Evolutionary conservation across 2,888 invertebrate species (phyloP), one percentile per base, ranked within the genome.

Genomic region (Lutraria lutraria): DNA sequence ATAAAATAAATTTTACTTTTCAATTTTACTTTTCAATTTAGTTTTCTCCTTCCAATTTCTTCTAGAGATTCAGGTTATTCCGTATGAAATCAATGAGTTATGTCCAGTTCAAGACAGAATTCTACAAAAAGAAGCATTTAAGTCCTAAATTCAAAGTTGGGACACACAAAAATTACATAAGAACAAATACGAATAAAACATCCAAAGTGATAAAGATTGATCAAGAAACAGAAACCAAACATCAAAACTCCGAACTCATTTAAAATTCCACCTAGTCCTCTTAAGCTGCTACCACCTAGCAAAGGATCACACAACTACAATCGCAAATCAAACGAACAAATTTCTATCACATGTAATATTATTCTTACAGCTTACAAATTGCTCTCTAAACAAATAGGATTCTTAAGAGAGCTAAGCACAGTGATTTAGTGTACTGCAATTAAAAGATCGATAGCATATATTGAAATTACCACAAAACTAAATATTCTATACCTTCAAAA

Each of bases 381-480:
- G 63, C 25, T 25, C 12, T 68, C 63, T 25, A 68, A 68, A 25
- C 63, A 68, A n/a, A 68, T 25, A 68, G 19, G n/a, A 63, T 68
- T 68, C n/a, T n/a, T 25, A 12, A 68, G 63, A 12, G 25, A 25
- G 10, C n/a, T 6, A 68, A 68, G 25, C 63, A 25, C 12, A 25
- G 6, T 68, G 63, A 68, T 43, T 43, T 43, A 68, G 63, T n/a
- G n/a, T n/a, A 21, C 12, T 25, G n/a, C 63, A 68, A 68, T 60
- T 60, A 60, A 21, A 25, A 10, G 31, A 72, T 76, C 76, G 31
- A 76, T 76, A 76, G 16, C 34, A 76, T 31, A 76, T 34, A 76
- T 76, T 76, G 76, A 31, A 76, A 76, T 76, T 76, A 31, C 34
- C 19, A 31, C 76, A 76, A 31, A 76, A 76, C 19, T 34, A 76